Evolutionary conservation across 2,797 vertebrate species (phyloP).

Genomic region (Rallus crepitans): DNA sequence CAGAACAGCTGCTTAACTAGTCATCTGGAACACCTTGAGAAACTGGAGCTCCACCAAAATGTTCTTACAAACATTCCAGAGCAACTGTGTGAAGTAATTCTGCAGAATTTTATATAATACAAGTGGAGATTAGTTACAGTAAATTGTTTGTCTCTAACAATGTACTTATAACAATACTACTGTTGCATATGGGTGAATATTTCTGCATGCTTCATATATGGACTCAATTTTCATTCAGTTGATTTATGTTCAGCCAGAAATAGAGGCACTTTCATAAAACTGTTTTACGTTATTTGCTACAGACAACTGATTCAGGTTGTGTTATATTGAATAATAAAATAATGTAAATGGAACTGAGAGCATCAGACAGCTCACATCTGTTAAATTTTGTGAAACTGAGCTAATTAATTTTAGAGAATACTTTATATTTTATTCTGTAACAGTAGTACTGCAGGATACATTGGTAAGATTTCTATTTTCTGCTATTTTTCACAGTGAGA

Average conservation of each 20-base stretch:
- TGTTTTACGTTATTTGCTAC: background rate
- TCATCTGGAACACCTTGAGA: slow-evolving; percentile 87
- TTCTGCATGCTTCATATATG: background rate
- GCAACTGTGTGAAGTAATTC: slow-evolving; percentile 87
- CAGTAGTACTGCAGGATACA: background rate
- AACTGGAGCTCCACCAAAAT: slow-evolving; percentile 93
- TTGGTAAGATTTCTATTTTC: background rate
- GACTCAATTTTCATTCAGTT: background rate
- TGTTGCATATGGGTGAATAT: background rate
- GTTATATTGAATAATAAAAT: background rate
- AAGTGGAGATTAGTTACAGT: background rate
- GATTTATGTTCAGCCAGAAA: background rate
- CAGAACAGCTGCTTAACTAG: slow-evolving; percentile 80
- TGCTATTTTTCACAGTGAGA: background rate
- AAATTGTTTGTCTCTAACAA: background rate
- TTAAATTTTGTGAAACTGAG: background rate
- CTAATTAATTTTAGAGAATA: background rate
- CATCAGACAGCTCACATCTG: background rate
- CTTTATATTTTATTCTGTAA: background rate
- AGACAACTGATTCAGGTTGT: background rate
- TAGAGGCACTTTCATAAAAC: background rate
- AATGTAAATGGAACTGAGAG: background rate
- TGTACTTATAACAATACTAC: background rate
- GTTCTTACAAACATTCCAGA: slow-evolving; percentile 84
- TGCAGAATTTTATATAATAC: background rate